Base-by-base conservation (phyloP, 2,888 invertebrate species). In the Hermaeophaga mercurialis region DNA sequence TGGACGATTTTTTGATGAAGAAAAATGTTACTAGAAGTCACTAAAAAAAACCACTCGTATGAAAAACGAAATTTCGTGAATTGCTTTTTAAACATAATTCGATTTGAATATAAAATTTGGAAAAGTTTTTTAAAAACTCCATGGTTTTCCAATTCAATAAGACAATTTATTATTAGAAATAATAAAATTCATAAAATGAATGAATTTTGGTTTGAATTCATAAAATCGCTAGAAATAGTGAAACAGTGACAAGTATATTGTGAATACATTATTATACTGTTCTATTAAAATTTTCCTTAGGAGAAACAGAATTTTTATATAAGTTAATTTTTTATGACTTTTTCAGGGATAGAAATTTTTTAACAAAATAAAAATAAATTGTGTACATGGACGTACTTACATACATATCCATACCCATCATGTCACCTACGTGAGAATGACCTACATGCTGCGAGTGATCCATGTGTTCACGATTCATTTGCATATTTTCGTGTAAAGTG, bases 401-500 rank as follows among this genome's bases (percentile, higher is more conserved):
- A 38, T 38, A 38, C 38, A 38, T 38, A 6, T 1, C 2, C 38
- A 38, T 38, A 8, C n/a, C 28, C 15, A 12, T 15, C 15, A 12
- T 15, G 15, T 12, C 12, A 34, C 34, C 34, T 3, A 12, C 6
- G 2, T 12, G 12, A 7, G 7, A 15, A 4, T 4, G 3, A 8
- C 14, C 36, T 15, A 36, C 7, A 17, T 38, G 38, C 7, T n/a
- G 17, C 38, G 9, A n/a, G 38, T 38, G 38, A 17, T 18, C 38
- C 38, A 38, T 38, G 36, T 36, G 36, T 8, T 18, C 2, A 14
- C 46, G 31, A 3, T 31, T 12, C 19, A 17, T 24, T 12, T 47
- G 52, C 41, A 46, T 48, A 11, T 48, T 52, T 5, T 58, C 54
- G 14, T 63, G 64, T 50, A 62, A 22, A 9, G 33, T 52, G 28